Evolutionary conservation across 1,140 invertebrate genomes (phyloP), one percentile per base, ranked within the genome.

Genomic region (Zaprionus capensis): DNA sequence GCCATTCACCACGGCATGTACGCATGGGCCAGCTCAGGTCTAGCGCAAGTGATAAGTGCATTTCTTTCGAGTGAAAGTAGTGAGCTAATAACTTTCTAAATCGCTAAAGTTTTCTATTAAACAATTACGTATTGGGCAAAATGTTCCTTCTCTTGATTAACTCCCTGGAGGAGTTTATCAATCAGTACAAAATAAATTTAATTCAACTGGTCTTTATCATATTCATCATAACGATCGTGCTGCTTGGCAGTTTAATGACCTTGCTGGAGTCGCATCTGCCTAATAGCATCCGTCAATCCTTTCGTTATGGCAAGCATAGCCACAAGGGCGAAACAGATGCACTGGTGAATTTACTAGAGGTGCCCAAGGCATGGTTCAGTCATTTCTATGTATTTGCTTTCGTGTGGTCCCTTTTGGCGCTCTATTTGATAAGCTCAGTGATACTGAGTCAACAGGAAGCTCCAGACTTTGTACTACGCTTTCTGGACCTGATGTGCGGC

Each of bases 371-470:
- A 65, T 96, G 94, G 93, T 97, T 96, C 80, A 94, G 92, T 81
- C 96, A 97, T 93, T 97, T 97, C 84, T 97, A 97, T 83, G 65
- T 95, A 5, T 95, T 96, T 81, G 94, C 95, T 17, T 92, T 94
- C n/a, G 71, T 95, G 22, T 93, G 94, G 69, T 94, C 94, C 56
- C 86, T 93, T 31, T 53, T 93, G 34, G 88, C 93, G 26, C 91
- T 96, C 5, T 61, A 93, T 15, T 80, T 95, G 20, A 80, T 94
- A 15, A 38, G 94, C 9, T 74, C 82, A 36, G 93, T 91, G 78
- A 95, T 94, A 93, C 93, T 94, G 78, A 93, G 82, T 69, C 92
- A 92, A 64, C 76, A 38, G 0, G 31, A 88, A 66, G 82, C 94
- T 51, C 92, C 95, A 5, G 71, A 94, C 81, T 76, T 91, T 91